These are phyloP conservation scores for Oppia nitens DNA, from an alignment of 1,140 invertebrate genomes.

Conservation along the genomic window DNA sequence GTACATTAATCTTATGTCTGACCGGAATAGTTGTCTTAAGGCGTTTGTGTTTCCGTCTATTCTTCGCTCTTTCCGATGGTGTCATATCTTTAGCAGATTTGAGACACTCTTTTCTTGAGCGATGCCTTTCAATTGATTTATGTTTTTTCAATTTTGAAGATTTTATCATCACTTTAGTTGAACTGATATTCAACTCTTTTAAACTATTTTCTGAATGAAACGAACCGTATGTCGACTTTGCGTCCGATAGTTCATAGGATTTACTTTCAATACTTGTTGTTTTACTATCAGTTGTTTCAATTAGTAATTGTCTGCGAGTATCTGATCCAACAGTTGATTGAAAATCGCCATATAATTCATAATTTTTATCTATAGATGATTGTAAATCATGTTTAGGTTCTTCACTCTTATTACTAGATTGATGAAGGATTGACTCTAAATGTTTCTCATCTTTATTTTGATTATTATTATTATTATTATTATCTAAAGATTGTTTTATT, in stretches of 20 bases:
- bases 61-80: not conserved
- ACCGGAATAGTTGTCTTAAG: constrained; percentile 4
- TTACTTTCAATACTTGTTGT: no score
- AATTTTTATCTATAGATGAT: no score
- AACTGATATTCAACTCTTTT: not conserved
- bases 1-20: not conserved
- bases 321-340: no score
- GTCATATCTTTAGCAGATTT: not conserved
- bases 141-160: not conserved
- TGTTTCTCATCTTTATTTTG: no score
- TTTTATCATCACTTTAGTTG: not conserved
- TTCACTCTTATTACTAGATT: no score
- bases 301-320: no score
- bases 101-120: not conserved
- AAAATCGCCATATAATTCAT: no score
- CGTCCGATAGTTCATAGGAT: not conserved
- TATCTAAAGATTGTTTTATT: no score
- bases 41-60: constrained; percentile 7
- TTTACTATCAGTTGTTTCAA: no score
- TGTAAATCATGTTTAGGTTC: no score
- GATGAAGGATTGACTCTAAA: no score
- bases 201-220: not conserved
- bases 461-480: no score
- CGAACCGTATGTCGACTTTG: not conserved
- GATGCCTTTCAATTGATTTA: not conserved